Percentiles rank a stretch among this genome's conserved stretches.
Evolutionary conservation across 2,113 vertebrate genomes (phyloP).

Genomic region (Macrotus californicus): DNA sequence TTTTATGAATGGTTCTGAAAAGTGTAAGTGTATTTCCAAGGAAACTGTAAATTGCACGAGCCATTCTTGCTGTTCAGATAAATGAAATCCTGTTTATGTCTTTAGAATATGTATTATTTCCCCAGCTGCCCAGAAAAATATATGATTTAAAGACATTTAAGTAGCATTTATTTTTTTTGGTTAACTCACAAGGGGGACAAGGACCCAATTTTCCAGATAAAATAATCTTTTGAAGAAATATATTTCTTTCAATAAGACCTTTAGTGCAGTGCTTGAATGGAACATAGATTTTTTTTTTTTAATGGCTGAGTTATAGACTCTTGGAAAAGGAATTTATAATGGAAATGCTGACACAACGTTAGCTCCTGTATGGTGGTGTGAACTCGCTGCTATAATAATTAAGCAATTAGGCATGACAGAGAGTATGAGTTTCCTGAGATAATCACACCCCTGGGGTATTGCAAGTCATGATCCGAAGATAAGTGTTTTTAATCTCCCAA

Average conservation of each 20-base stretch:
- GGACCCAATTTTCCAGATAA: slow-evolving; percentile 22
- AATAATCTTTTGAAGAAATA: slow-evolving; percentile 8
- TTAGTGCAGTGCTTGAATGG: slow-evolving; percentile 37
- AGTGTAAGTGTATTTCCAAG: background rate
- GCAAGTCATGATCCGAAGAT: slow-evolving; percentile 80
- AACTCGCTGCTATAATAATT: slow-evolving; percentile 80
- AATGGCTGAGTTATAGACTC: slow-evolving; percentile 57
- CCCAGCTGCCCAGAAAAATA: background rate
- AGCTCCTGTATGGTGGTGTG: slow-evolving; percentile 53
- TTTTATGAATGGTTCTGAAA: background rate
- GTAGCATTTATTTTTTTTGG: slow-evolving; percentile 48
- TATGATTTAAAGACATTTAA: background rate
- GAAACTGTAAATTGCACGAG: background rate
- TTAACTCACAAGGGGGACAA: background rate
- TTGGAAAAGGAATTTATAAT: slow-evolving; percentile 66
- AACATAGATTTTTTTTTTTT: slow-evolving; percentile 51
- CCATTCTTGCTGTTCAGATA: background rate
- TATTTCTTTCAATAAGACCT: slow-evolving; percentile 27
- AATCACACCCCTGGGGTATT: slow-evolving; percentile 80
- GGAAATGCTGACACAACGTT: slow-evolving; percentile 77
- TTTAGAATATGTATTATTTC: slow-evolving; percentile 35
- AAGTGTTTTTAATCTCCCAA: slow-evolving; percentile 82
- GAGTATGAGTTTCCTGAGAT: slow-evolving; percentile 78
- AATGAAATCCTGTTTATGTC: background rate
- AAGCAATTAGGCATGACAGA: slow-evolving; percentile 83